Evolutionary conservation across 2,797 vertebrate genomes (phyloP).

Genomic region (Clarias laeviceps): DNA sequence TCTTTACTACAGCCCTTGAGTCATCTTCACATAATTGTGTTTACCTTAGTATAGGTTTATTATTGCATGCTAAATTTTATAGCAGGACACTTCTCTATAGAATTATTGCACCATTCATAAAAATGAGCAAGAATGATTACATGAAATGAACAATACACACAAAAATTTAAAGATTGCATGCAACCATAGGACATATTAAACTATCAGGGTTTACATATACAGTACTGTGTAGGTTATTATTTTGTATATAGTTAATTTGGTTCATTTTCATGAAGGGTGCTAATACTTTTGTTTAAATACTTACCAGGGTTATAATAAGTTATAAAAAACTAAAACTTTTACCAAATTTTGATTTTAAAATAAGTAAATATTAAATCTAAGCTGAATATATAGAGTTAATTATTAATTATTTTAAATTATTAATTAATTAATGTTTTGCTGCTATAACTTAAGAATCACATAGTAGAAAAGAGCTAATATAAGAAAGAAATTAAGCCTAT

Average conservation of each 20-base stretch:
- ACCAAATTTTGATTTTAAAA: not conserved
- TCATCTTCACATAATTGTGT: not conserved
- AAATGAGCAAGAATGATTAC: not conserved
- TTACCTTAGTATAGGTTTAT: not conserved
- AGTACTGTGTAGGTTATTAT: not conserved
- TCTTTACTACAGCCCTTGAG: not conserved
- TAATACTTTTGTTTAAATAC: not conserved
- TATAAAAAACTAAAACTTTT: not conserved
- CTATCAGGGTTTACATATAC: too few relatives aligned
- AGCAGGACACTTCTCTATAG: not conserved
- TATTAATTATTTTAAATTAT: not conserved
- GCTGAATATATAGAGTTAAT: not conserved
- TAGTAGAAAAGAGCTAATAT: not conserved
- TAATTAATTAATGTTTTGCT: not conserved
- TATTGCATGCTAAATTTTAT: not conserved
- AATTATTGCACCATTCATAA: not conserved
- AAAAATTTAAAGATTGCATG: not conserved
- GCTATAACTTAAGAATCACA: not conserved
- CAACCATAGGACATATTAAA: not conserved
- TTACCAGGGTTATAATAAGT: not conserved
- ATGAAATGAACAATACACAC: not conserved
- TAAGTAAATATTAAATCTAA: not conserved
- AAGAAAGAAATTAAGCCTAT: not conserved
- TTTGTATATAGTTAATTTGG: not conserved
- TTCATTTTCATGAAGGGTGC: not conserved